Evolutionary conservation across 2,888 invertebrate genomes (phyloP).

Genomic region (Saturnia pavonia): DNA sequence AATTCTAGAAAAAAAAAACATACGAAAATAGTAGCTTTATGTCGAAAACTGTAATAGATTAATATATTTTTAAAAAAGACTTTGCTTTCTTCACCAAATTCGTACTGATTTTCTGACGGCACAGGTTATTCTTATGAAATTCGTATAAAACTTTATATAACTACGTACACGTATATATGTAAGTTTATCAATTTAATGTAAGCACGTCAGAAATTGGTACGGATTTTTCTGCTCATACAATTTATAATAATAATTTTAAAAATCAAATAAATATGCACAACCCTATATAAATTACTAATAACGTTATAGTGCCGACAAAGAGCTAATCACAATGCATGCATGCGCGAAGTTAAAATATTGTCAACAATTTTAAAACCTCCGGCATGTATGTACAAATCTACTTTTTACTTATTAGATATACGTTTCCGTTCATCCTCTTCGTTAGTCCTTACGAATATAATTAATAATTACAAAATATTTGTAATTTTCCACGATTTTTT

Average conservation of each 20-base stretch:
- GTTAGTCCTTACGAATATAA: not conserved
- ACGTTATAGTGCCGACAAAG: constrained; percentile 32
- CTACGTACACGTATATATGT: not conserved
- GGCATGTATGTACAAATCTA: constrained; percentile 41
- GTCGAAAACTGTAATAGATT: constrained; percentile 39
- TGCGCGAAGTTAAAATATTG: constrained; percentile 39
- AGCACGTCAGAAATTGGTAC: not conserved
- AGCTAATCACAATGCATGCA: constrained; percentile 49
- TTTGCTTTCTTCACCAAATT: constrained; percentile 52
- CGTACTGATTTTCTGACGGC: constrained; percentile 49
- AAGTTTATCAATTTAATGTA: not conserved
- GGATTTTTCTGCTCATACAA: not conserved
- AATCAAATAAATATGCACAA: constrained; percentile 28
- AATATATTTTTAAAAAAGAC: constrained; percentile 30
- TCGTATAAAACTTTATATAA: not conserved
- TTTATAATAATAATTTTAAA: not conserved
- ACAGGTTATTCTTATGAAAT: not conserved
- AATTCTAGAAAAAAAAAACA: constrained; percentile 30
- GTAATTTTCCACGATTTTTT: not conserved
- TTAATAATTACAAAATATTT: not conserved
- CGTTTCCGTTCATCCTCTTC: constrained; percentile 6
- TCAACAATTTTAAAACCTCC: constrained; percentile 31
- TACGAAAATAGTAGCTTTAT: constrained; percentile 45
- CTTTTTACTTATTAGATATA: constrained; percentile 5
- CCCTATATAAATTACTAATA: constrained; percentile 38